Conservation (phyloP, 2,888 invertebrate genomes). For the Eupsilia transversa region DNA sequence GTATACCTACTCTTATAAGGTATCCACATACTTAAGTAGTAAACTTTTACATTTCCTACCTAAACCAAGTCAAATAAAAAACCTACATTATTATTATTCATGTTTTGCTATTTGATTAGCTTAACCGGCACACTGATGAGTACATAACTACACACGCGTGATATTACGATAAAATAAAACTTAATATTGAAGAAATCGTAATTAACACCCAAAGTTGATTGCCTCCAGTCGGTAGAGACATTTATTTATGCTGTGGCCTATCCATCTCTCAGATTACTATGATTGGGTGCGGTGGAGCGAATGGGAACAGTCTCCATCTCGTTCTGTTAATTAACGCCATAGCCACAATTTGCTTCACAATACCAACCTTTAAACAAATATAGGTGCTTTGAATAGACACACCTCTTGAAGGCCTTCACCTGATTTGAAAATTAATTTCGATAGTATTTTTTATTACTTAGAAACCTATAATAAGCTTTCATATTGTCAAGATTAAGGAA, state of each 20-base stretch:
- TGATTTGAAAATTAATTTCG: conserved; percentile 11
- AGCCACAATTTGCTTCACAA: conserved; percentile 42
- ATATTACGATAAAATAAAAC: not conserved
- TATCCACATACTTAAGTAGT: not conserved
- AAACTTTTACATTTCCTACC: not conserved
- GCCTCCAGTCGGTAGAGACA: not conserved
- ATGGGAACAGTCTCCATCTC: conserved; percentile 68
- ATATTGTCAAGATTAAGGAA: not conserved
- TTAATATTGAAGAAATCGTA: not conserved
- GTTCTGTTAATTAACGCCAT: conserved; percentile 68
- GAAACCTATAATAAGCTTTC: not conserved
- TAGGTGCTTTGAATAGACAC: conserved; percentile 11
- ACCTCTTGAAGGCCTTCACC: conserved; percentile 16
- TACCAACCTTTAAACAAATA: conserved; percentile 29
- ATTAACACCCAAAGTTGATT: conserved; percentile 19
- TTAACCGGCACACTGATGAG: not conserved
- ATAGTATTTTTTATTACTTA: not conserved
- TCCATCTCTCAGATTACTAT: conserved; percentile 65
- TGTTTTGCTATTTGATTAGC: not conserved
- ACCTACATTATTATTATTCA: not conserved
- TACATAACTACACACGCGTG: not conserved
- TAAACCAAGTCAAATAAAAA: too few species aligned
- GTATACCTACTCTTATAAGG: not conserved
- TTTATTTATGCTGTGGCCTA: conserved; percentile 54
- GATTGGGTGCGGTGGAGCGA: conserved; percentile 75